Conservation (phyloP, 1,140 invertebrate genomes). For the Lepidotrigona ventralis region DNA sequence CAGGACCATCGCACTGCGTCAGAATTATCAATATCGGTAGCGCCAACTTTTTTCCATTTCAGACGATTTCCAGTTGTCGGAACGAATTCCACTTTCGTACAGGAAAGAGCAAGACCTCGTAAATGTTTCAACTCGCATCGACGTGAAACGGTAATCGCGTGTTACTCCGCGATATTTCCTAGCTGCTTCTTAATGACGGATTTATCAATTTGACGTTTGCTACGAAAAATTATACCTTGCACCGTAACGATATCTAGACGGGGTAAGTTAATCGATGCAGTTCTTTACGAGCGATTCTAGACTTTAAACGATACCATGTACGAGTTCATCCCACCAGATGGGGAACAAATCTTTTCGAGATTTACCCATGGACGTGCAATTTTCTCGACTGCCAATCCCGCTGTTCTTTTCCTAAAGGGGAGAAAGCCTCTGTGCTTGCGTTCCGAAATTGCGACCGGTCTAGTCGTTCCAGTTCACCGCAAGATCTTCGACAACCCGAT, state of each 20-base stretch:
- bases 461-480: neutral
- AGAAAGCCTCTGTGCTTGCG: neutral
- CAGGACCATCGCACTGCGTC: neutral
- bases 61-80: neutral
- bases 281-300: neutral
- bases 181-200: conserved; percentile 35
- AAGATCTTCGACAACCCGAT: neutral
- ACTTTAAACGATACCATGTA: neutral
- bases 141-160: conserved; percentile 16
- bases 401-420: neutral
- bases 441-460: neutral
- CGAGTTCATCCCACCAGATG: no score
- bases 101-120: neutral
- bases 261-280: neutral
- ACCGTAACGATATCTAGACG: no score
- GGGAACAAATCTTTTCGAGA: conserved; percentile 29
- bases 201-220: conserved; percentile 28
- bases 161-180: conserved; percentile 42
- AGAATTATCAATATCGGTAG: neutral
- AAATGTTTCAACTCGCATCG: neutral
- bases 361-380: conserved; percentile 32
- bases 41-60: neutral
- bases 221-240: neutral
- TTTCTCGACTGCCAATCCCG: conserved; percentile 36
- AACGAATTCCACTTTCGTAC: neutral